Percentiles rank a stretch among this genome's conserved stretches.
phyloP scores from a whole-genome alignment of 2,797 vertebrate genomes.

The Hapalemur alaotrensis region DNA sequence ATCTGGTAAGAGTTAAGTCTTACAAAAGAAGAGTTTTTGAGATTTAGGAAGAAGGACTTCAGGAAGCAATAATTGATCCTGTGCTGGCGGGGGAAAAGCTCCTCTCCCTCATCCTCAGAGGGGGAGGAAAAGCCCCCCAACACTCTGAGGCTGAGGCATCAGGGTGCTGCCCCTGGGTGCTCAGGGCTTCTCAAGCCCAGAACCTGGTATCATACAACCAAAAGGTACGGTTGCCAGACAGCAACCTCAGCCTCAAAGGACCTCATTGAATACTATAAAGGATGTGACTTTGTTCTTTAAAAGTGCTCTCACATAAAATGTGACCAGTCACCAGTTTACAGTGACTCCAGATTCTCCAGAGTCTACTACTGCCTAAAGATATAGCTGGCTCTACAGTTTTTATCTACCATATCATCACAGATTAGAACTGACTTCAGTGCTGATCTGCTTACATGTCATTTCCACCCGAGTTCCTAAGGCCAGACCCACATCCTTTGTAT shows the following conservation, averaged over 20 bases:
- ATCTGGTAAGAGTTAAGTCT: background rate
- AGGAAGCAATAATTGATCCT: background rate
- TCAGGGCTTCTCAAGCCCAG: background rate
- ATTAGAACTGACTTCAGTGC: background rate
- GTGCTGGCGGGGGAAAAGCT: background rate
- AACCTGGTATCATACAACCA: accelerated
- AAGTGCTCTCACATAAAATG: background rate
- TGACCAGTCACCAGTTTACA: background rate
- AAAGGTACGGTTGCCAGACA: background rate
- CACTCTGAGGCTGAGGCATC: background rate
- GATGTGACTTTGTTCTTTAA: background rate
- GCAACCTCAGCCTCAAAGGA: background rate
- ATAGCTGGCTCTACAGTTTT: background rate
- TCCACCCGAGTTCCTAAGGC: background rate
- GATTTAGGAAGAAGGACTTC: background rate
- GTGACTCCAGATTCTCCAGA: background rate
- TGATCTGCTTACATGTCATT: background rate
- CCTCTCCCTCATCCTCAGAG: background rate
- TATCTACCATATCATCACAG: background rate
- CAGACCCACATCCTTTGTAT: background rate
- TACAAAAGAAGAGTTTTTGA: background rate
- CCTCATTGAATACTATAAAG: background rate
- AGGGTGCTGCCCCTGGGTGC: background rate
- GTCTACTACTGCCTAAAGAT: background rate
- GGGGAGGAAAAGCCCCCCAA: background rate